Base-by-base conservation (phyloP, 2,888 invertebrate genomes). In the Clanis bilineata region DNA sequence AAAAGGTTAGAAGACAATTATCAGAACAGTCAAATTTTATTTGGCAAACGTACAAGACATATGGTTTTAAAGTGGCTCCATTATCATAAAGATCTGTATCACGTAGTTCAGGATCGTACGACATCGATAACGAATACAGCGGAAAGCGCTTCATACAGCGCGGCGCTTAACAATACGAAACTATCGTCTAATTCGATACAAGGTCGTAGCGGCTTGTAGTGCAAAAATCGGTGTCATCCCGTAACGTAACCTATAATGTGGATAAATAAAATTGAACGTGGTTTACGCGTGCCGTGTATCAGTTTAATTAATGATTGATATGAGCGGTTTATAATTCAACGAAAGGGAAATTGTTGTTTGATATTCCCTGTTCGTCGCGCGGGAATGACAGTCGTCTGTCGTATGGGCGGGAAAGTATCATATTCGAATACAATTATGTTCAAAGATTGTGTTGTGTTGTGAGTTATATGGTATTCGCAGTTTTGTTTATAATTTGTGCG, bases 371-470 rank as follows among this genome's bases (percentile, higher is more conserved):
- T 58, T 65, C 51, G 66, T 61, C 71, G 69, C 68, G 72, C 73
- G 68, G 75, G 79, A 79, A 76, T 79, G 79, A 77, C 83, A 81
- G 77, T 82, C 76, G 77, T 62, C 65, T 73, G 78, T 77, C 71
- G 76, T 72, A 72, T 82, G 80, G 84, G 87, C 88, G 88, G 87
- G 86, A 88, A 83, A 74, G 74, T 77, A 73, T 76, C 64, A 69
- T 64, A 56, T 68, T 70, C 65, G 43, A 66, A 60, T 64, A 68
- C 74, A 74, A 69, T 67, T 71, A 70, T 72, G 69, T 63, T 66
- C 61, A 58, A 51, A 61, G 55, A 64, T 71, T 76, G 79, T 74
- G 73, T 73, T 80, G 88, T 88, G 88, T 82, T 85, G 90, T 89
- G 88, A 77, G 71, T 67, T 87, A 80, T 73, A 90, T 90, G 89